Conservation (phyloP, 2,797 vertebrate genomes). For the Naso thynnoides region DNA sequence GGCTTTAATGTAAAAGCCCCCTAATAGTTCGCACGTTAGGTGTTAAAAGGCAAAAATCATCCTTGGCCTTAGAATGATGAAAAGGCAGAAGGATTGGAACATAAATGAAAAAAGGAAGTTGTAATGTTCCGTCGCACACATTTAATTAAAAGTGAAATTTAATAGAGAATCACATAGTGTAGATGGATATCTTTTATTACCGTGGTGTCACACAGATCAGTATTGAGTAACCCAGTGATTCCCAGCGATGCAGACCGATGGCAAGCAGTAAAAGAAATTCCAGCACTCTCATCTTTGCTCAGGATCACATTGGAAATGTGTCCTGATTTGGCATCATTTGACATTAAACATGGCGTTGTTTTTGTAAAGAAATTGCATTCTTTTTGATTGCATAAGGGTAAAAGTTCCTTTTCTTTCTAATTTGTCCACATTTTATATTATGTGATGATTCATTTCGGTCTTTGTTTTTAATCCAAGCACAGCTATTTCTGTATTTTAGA, state of each 20-base stretch:
- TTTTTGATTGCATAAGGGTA: constrained; percentile 5
- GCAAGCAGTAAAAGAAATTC: not conserved
- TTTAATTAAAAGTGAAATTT: constrained; percentile 67
- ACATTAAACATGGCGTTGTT: constrained; percentile 2
- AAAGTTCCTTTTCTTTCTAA: not conserved
- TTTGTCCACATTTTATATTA: constrained; percentile 13
- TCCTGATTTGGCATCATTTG: not conserved
- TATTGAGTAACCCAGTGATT: constrained; percentile 5
- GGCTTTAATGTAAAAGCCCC: constrained; percentile 59
- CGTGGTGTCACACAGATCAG: constrained; percentile 26
- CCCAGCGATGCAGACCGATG: not conserved
- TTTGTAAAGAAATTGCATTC: constrained; percentile 13
- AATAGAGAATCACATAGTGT: constrained; percentile 37
- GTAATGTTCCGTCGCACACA: constrained; percentile 50
- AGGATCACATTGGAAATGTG: not conserved
- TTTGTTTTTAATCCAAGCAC: not conserved
- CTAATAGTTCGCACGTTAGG: constrained; percentile 64
- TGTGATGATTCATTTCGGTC: constrained; percentile 16
- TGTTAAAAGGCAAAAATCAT: constrained; percentile 59
- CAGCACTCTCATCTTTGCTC: not conserved
- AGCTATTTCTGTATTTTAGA: constrained; percentile 16
- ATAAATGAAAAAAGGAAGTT: constrained; percentile 51
- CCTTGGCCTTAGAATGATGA: constrained; percentile 48
- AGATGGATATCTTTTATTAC: constrained; percentile 48
- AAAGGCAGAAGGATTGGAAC: constrained; percentile 40